Evolutionary conservation across 2,797 vertebrate species (phyloP), one percentile per base, ranked within the genome.

Genomic region (Calcarius lapponicus): DNA sequence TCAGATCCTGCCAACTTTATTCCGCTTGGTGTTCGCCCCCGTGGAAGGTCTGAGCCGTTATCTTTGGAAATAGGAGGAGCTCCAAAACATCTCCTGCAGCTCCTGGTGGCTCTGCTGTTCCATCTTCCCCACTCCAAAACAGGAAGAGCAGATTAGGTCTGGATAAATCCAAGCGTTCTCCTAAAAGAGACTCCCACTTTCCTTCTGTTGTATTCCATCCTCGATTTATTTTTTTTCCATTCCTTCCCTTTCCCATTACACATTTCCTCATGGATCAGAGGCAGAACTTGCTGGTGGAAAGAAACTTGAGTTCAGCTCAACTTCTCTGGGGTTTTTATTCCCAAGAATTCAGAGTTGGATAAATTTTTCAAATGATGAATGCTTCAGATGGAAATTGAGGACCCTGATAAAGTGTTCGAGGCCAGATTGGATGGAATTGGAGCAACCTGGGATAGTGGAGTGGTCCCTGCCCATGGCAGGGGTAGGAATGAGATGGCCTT

Each of bases 241-340:
- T 60, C 86, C 72, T 91, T 80, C 79, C 50, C 76, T 88, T 66
- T 70, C 20, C 92, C 72, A 40, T 91, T 32, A 93, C 91, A 73
- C 16, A 9, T 83, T 80, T 83, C 64, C 91, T 78, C 8, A 3
- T 1, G 38, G 53, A 47, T 42, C 45, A 56, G 45, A 95, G 71
- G 64, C 74, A 70, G 51, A 67, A 16, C 40, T 90, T 25, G 21
- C 36, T 42, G 56, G 34, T 91, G 91, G 74, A 86, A 87, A 79
- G 56, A 56, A 92, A 71, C 22, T 42, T 7, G 31, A 80, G 18
- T 56, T 62, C 67, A 48, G 66, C n/a, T 43, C 62, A 51, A 10
- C 40, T 25, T n/a, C 9, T 36, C 21, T 4, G 7, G 19, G 43
- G 20, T 5, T 34, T 48, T 32, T 5, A 5, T 45, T 80, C 29